These are phyloP conservation scores for Lepidocyrtinus sp. DNA, from an alignment of 2,888 invertebrate genomes.

Conservation along the genomic window DNA sequence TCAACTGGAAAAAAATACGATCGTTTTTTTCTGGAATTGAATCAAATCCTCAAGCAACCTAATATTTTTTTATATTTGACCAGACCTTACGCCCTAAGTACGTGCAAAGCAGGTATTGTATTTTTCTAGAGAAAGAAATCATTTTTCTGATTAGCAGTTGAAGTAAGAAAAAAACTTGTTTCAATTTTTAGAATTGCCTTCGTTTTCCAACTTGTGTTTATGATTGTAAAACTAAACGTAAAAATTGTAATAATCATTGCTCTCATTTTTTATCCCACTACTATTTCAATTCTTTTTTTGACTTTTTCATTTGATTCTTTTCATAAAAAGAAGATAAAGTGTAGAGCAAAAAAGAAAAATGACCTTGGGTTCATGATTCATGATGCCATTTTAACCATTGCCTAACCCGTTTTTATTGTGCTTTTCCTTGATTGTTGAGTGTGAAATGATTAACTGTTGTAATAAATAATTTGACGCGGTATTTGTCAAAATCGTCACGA, in stretches of 20 bases:
- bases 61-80: neutral
- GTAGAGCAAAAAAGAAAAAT: neutral
- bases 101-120: no score
- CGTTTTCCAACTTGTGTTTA: neutral
- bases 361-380: neutral
- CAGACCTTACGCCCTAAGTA: no score
- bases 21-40: neutral
- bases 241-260: conserved; percentile 1
- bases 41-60: neutral
- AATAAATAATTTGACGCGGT: conserved; percentile 15
- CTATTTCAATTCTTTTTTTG: conserved; percentile 10
- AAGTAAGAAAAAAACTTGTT: conserved; percentile 13
- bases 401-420: conserved; percentile 11
- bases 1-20: neutral
- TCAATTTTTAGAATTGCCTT: conserved; percentile 12
- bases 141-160: no score
- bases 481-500: neutral
- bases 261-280: neutral
- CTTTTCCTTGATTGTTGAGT: neutral
- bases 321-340: neutral
- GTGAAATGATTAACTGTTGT: conserved; percentile 11
- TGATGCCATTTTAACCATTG: neutral
- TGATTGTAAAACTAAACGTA: conserved; percentile 6
- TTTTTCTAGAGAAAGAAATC: no score
- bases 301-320: neutral